These are phyloP conservation scores for Leucoma salicis DNA, from an alignment of 2,888 invertebrate genomes.

Conservation along the genomic window DNA sequence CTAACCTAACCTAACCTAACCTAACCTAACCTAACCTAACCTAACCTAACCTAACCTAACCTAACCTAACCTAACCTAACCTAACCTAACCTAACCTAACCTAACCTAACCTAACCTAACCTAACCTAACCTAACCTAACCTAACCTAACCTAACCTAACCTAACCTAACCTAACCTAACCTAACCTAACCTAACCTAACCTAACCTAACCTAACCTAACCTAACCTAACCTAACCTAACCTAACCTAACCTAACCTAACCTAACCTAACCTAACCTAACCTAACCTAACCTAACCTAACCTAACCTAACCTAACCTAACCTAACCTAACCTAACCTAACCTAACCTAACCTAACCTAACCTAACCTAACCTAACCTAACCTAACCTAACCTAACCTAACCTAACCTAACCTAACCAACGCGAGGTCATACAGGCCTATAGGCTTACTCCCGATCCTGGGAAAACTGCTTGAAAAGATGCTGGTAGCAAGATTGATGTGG, in stretches of 20 bases:
- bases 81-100: slow-evolving; percentile 14
- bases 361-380: slow-evolving; percentile 12
- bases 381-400: slow-evolving; percentile 14
- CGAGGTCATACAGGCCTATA: no score
- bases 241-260: slow-evolving; percentile 7
- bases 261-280: slow-evolving; percentile 9
- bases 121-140: slow-evolving; percentile 19
- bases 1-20: slow-evolving; percentile 17
- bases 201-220: slow-evolving; percentile 7
- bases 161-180: slow-evolving; percentile 5
- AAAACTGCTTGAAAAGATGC: no score
- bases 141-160: slow-evolving; percentile 16
- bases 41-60: slow-evolving; percentile 14
- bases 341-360: slow-evolving; percentile 14
- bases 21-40: slow-evolving; percentile 16
- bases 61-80: slow-evolving; percentile 16
- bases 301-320: slow-evolving; percentile 4
- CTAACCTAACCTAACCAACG: slow-evolving; percentile 12
- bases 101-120: slow-evolving; percentile 18
- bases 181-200: slow-evolving; percentile 7
- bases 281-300: slow-evolving; percentile 8
- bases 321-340: slow-evolving; percentile 6
- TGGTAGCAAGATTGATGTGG: no score
- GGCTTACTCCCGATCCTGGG: no score
- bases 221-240: slow-evolving; percentile 10